Evolutionary conservation across 2,888 invertebrate genomes (phyloP).

Genomic region (Xestia ashworthii): DNA sequence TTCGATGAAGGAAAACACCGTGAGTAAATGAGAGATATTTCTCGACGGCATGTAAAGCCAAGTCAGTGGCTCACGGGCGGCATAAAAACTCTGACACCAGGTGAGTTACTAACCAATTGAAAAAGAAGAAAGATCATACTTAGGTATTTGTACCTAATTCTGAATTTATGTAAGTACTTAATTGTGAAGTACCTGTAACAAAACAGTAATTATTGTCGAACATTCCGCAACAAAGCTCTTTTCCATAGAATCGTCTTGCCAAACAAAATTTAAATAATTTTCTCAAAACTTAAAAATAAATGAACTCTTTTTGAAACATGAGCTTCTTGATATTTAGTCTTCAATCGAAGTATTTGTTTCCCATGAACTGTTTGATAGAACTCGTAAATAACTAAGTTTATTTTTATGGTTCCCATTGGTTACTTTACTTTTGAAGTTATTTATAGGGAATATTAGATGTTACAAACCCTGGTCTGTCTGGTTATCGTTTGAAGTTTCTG

Average conservation of each 20-base stretch:
- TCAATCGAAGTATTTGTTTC: slow-evolving; percentile 2
- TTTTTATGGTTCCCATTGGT: slow-evolving; percentile 13
- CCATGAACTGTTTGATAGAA: background rate
- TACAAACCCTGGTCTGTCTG: background rate
- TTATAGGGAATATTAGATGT: background rate
- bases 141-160: no score
- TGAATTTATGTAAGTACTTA: no score
- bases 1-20: no score
- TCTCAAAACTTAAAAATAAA: background rate
- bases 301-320: slow-evolving; percentile 9
- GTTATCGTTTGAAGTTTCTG: background rate
- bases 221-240: background rate
- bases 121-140: no score
- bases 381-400: slow-evolving; percentile 1
- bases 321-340: slow-evolving; percentile 1
- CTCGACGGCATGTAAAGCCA: no score
- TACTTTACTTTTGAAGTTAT: background rate
- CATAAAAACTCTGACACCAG: no score
- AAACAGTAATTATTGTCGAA: background rate
- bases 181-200: background rate
- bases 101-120: no score
- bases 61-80: no score
- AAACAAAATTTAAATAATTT: background rate
- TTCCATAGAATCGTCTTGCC: background rate
- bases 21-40: no score